Percentiles rank a stretch among this genome's conserved stretches.
Evolutionary conservation across 2,113 vertebrate species (phyloP).

Genomic region (Tinamus guttatus): DNA sequence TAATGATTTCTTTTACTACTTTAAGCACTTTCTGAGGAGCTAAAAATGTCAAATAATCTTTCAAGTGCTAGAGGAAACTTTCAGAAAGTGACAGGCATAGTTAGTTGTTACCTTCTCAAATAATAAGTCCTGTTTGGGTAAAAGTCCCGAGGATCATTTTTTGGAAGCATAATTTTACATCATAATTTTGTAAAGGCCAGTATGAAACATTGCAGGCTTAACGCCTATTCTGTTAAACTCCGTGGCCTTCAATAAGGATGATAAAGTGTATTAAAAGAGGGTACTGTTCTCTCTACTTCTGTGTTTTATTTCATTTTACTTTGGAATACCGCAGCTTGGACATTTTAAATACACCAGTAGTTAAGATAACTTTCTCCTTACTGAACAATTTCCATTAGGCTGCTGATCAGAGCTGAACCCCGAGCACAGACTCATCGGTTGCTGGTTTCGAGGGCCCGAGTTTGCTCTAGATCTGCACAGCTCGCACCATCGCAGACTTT

Average conservation of each 20-base stretch:
- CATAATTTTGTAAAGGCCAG: not conserved
- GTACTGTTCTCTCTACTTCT: not conserved
- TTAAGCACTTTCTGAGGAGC: not conserved
- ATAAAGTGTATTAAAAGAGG: not conserved
- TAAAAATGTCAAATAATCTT: not conserved
- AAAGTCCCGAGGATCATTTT: not conserved
- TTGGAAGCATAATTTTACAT: not conserved
- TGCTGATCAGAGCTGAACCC: not conserved
- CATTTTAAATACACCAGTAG: not conserved
- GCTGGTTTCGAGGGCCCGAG: not conserved
- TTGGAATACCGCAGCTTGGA: not conserved
- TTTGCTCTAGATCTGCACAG: not conserved
- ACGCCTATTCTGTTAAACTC: not conserved
- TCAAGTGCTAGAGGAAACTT: not conserved
- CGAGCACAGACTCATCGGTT: not conserved
- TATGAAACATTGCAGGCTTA: not conserved
- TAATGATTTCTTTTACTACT: not conserved
- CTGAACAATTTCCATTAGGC: not conserved
- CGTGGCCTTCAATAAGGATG: not conserved
- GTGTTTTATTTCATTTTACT: not conserved
- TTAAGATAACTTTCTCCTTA: not conserved
- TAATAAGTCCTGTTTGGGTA: not conserved
- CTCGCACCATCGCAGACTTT: not conserved
- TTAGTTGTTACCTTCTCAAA: not conserved
- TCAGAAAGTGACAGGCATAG: not conserved